Base-by-base conservation (phyloP, 1,140 invertebrate species). In the Lamellibrachia luymesi region DNA sequence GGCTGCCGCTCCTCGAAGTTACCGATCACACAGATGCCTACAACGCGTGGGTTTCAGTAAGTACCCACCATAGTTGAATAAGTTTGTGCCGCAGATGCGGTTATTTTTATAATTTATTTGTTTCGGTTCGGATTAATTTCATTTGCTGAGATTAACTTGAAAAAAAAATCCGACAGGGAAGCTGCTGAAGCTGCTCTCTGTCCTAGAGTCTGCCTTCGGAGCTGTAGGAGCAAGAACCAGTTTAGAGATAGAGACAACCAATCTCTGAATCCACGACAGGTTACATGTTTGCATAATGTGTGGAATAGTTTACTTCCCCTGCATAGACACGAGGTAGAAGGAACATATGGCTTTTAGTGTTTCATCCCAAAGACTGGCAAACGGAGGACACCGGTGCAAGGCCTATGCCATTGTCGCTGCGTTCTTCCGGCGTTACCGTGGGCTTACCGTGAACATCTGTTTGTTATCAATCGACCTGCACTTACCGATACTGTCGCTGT, bases 1-100 rank as follows among this genome's bases (percentile, higher is more conserved):
- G 97, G 97, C 64, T 94, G 50, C 6, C 94, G 93, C 8, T 93
- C n/a, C 1, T 89, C 94, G 91, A 95, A 95, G 51, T 95, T 93
- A 13, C 95, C 95, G 51, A 95, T 95, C 2, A 95, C 92, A 91
- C 94, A 95, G 2, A 95, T 94, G 13, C 94, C 95, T 25, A 93
- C 38, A 80, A 22, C 13, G 25, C 17, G 64, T 80, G 64, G 13
- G 64, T 22, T 10, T 17, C 64, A 8, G 25, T 80, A 49, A 64
- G 89, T 17, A 51, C 22, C 22, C 52, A 17, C 38, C 22, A 2
- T 13, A 56, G 38, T 49, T 13, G 8, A 10, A 17, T 50, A 56
- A 50, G 56, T 80, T 4, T 80, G 5, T 80, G 13, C 13, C 13
- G 52, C 6, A 56, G 52, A 56, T 56, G 0, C 52, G 13, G 52